Percentiles rank a stretch among this genome's conserved stretches.
Evolutionary conservation across 2,888 invertebrate genomes (phyloP).

Genomic region (Linnaemya tessellans): DNA sequence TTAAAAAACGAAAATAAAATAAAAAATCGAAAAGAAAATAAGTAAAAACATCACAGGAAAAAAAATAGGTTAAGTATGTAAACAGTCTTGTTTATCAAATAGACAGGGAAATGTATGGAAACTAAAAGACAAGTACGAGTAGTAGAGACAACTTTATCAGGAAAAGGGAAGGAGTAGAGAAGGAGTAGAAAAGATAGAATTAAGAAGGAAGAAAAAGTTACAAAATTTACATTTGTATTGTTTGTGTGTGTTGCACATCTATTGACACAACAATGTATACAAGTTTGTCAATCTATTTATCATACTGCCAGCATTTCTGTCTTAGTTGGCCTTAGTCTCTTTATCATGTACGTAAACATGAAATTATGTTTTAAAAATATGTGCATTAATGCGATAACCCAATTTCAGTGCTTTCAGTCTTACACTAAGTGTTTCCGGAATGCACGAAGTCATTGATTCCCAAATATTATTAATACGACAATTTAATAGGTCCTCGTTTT

Average conservation of each 20-base stretch:
- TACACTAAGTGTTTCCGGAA: slow-evolving; percentile 7
- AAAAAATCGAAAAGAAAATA: slow-evolving; percentile 2
- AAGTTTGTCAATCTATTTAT: slow-evolving; percentile 5
- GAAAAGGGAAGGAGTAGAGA: not conserved
- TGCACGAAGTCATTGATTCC: not conserved
- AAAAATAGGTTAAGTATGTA: slow-evolving; percentile 63
- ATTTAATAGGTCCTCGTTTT: not conserved
- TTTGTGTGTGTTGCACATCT: slow-evolving; percentile 6
- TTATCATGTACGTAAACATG: not conserved
- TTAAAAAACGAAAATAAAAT: not conserved
- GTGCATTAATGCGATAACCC: not conserved
- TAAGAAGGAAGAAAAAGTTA: not conserved
- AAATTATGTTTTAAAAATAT: not conserved
- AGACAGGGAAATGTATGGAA: slow-evolving; percentile 17
- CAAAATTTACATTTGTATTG: slow-evolving; percentile 11
- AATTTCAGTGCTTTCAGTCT: not conserved
- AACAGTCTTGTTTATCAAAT: slow-evolving; percentile 55
- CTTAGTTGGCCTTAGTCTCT: not conserved
- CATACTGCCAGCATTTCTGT: not conserved
- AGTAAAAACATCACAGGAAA: not conserved
- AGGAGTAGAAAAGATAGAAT: not conserved
- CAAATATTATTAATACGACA: not conserved
- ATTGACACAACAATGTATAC: slow-evolving; percentile 19
- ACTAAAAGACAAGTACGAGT: slow-evolving; percentile 26
- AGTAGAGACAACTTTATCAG: not conserved